Conservation (phyloP, 2,113 vertebrate species). For the Carlito syrichta region DNA sequence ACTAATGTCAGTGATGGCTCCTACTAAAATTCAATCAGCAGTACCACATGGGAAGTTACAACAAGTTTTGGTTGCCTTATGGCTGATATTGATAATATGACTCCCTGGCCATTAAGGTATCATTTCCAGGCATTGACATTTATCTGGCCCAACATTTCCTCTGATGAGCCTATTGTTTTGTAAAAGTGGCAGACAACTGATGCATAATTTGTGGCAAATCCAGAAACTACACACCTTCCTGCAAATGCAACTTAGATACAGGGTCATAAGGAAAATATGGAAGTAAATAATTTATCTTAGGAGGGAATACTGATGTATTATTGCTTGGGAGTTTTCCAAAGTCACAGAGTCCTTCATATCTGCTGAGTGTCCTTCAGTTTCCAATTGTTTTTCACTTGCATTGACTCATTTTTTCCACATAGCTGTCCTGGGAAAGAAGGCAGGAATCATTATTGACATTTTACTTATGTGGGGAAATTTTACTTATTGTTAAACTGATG, state of each 20-base stretch:
- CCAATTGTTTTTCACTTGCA: neutral
- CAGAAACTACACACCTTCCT: neutral
- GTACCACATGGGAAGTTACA: neutral
- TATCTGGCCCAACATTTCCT: neutral
- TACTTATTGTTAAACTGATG: neutral
- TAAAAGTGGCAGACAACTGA: neutral
- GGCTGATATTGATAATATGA: neutral
- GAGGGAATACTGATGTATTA: neutral
- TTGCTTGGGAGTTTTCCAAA: neutral
- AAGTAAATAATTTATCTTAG: neutral
- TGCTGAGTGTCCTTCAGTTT: neutral
- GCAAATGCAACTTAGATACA: neutral
- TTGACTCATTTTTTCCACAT: neutral
- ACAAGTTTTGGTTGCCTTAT: neutral
- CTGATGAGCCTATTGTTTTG: neutral
- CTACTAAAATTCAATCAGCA: neutral
- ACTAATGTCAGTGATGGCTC: neutral
- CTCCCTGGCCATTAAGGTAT: neutral
- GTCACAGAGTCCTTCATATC: neutral
- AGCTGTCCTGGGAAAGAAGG: neutral
- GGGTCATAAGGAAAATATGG: neutral
- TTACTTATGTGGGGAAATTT: neutral
- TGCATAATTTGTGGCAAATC: neutral
- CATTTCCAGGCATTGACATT: neutral
- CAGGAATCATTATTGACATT: neutral